Evolutionary conservation across 2,888 invertebrate species (phyloP), one percentile per base, ranked within the genome.

Genomic region (Sycophila texana): DNA sequence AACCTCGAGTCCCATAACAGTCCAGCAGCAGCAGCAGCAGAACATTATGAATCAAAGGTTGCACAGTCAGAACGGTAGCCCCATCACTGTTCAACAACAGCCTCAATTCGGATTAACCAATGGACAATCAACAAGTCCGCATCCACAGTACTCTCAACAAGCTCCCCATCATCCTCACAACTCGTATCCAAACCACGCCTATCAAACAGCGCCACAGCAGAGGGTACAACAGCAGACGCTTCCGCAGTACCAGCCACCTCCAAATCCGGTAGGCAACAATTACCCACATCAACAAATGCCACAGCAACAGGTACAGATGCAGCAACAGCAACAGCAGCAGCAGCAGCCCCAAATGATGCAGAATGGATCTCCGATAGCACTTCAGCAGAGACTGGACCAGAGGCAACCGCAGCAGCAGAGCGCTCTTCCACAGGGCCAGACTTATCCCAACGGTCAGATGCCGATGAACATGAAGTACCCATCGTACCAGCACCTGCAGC

Each of bases 401-500:
- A 90, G 92, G 68, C 86, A 91, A 22, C 85, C 91, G 82, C 86
- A 26, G 61, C 61, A 61, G 18, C 63, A 88, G 26, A 80, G 85
- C n/a, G 63, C 77, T 18, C 74, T 72, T 63, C 83, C 86, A 0
- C 86, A 89, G 0, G 88, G 86, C 82, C 90, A 90, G 74, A 86
- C 86, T 14, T 89, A 90, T 76, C 87, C 89, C 0, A 89, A 89
- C 80, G 88, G 88, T 47, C 89, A 89, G 68, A 86, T 89, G 57
- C 87, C 87, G 51, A 85, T 88, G 12, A 89, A 88, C 72, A 87
- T 87, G 85, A 91, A 92, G 86, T 89, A 91, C 80, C 91, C 92
- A 2, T 93, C 94, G 0, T 95, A 95, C 85, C 95, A 94, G 88
- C 94, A 93, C 85, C 91, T 93, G 55, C 92, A 93, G 5, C 91